These are phyloP conservation scores for Hyperoplus lanceolatus DNA, from an alignment of 2,797 vertebrate species.

Conservation along the genomic window DNA sequence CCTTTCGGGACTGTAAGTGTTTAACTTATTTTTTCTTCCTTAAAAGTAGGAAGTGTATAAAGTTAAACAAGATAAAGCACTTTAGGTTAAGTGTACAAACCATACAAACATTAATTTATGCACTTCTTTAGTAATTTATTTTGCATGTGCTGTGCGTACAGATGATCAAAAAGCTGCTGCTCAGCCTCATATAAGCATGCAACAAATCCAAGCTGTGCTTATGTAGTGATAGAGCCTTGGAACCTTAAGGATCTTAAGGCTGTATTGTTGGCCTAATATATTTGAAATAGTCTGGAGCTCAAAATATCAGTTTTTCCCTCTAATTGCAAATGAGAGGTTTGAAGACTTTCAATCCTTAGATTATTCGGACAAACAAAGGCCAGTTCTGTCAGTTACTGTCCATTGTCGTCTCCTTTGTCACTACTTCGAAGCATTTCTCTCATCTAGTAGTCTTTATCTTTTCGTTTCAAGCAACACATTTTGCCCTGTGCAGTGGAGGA, in stretches of 20 bases:
- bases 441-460: neutral
- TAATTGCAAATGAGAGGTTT: neutral
- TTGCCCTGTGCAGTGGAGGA: neutral
- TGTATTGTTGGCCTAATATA: conserved; percentile 11
- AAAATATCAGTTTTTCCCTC: neutral
- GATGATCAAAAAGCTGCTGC: conserved; percentile 47
- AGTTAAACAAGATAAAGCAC: conserved; percentile 50
- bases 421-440: conserved; percentile 1
- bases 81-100: conserved; percentile 55
- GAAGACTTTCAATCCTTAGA: neutral
- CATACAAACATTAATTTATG: conserved; percentile 35
- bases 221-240: neutral
- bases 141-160: conserved; percentile 44
- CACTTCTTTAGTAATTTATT: conserved; percentile 53
- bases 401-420: neutral
- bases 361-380: conserved; percentile 11
- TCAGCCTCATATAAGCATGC: conserved; percentile 27
- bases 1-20: conserved; percentile 56
- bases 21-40: conserved; percentile 5
- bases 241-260: conserved; percentile 27
- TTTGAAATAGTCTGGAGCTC: conserved; percentile 20
- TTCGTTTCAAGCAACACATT: neutral
- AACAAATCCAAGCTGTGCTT: conserved; percentile 13
- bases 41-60: conserved; percentile 37
- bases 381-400: neutral